Conservation (phyloP, 2,888 invertebrate species). For the Scaptomyza flava region DNA sequence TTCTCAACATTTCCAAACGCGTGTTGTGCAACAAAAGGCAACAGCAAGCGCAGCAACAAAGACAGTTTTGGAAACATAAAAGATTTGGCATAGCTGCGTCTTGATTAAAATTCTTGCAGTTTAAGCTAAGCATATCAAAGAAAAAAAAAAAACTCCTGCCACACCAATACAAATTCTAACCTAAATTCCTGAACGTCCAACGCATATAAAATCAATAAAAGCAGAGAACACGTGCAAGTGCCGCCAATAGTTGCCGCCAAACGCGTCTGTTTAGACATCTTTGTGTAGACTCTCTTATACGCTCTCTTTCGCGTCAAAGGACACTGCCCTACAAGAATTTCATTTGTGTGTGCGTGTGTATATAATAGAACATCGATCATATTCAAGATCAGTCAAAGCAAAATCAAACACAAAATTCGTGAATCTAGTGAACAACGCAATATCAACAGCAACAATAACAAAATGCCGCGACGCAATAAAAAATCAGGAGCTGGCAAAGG, state of each 20-base stretch:
- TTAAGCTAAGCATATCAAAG: conserved; percentile 21
- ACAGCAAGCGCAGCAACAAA: conserved; percentile 56
- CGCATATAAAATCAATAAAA: conserved; percentile 64
- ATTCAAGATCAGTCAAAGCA: conserved; percentile 22
- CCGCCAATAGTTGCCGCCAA: conserved; percentile 72
- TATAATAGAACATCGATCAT: conserved; percentile 12
- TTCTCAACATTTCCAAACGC: conserved; percentile 62
- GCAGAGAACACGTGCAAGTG: conserved; percentile 62
- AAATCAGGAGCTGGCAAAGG: conserved; percentile 83
- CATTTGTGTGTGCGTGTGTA: conserved; percentile 27
- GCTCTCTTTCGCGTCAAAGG: conserved; percentile 53
- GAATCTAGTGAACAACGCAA: conserved; percentile 31
- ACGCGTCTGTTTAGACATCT: conserved; percentile 57
- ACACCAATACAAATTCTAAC: conserved; percentile 45
- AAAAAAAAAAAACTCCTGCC: conserved; percentile 10
- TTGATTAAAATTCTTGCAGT: conserved; percentile 76
- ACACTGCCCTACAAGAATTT: conserved; percentile 50
- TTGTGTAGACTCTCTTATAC: conserved; percentile 47
- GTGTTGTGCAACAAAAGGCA: conserved; percentile 60
- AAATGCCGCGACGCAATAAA: conserved; percentile 83
- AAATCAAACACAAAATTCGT: conserved; percentile 38
- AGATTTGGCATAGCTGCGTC: conserved; percentile 83
- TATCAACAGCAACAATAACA: conserved; percentile 60
- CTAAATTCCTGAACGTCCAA: conserved; percentile 57
- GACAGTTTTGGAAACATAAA: conserved; percentile 82